Evolutionary conservation across 2,113 vertebrate genomes (phyloP).

Genomic region (Panthera uncia): DNA sequence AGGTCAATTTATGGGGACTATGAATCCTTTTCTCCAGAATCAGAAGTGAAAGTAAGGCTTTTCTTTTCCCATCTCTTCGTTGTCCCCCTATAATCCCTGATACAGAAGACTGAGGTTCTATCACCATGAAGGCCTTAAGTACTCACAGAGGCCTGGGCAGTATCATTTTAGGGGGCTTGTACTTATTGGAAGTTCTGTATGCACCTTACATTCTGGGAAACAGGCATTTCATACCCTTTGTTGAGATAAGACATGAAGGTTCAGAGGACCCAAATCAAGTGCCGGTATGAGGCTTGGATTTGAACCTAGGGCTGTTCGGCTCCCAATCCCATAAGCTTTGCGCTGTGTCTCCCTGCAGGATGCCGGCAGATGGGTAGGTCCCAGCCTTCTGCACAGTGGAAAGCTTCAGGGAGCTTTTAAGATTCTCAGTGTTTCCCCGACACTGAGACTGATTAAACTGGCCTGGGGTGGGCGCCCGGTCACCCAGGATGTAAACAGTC

Average conservation of each 20-base stretch:
- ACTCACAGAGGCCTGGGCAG: neutral
- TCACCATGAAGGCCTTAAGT: neutral
- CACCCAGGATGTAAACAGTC: neutral
- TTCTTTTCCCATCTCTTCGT: neutral
- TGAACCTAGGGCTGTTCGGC: neutral
- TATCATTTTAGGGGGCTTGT: neutral
- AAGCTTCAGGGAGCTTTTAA: neutral
- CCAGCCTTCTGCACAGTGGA: neutral
- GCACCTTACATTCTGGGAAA: neutral
- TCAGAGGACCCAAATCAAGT: neutral
- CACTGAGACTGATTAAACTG: neutral
- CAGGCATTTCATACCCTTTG: neutral
- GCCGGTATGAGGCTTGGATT: neutral
- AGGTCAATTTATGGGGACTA: neutral
- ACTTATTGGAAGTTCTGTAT: neutral
- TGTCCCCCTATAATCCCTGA: neutral
- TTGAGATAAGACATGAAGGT: neutral
- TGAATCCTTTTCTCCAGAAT: neutral
- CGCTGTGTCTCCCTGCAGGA: neutral
- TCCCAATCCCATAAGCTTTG: too few species aligned
- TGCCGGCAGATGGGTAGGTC: accelerated
- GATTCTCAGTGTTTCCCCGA: accelerated
- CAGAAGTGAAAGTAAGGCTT: neutral
- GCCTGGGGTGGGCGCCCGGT: neutral
- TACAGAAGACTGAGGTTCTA: neutral